These are phyloP conservation scores for Muricea muricata DNA, from an alignment of 92 coral and sea anemone species.

Conservation along the genomic window DNA sequence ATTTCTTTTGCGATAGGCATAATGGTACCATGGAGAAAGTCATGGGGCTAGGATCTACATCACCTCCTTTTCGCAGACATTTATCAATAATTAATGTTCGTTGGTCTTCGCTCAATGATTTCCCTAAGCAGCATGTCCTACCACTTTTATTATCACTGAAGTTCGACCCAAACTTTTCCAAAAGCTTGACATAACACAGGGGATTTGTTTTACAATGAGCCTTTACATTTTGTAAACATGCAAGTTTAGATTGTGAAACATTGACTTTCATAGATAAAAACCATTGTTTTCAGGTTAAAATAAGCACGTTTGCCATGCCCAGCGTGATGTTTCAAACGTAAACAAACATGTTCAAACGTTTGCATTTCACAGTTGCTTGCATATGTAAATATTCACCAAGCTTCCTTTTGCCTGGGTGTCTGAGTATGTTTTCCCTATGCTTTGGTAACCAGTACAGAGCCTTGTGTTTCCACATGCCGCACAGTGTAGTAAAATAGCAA, in stretches of 20 bases:
- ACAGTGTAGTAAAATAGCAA: no score
- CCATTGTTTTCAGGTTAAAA: neutral
- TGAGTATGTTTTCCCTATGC: no score
- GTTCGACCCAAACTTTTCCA: neutral
- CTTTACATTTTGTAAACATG: no score
- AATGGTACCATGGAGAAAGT: neutral
- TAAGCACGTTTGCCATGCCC: neutral
- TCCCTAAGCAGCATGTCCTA: neutral
- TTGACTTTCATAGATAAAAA: no score
- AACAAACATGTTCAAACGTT: neutral
- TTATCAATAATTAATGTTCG: neutral
- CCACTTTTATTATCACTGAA: neutral
- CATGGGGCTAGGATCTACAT: neutral
- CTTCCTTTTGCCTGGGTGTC: no score
- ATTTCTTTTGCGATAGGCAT: neutral
- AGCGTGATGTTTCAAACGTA: neutral
- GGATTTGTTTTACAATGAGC: no score
- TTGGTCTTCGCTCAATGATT: neutral
- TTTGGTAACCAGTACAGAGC: no score
- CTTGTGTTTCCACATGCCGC: no score
- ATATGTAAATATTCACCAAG: neutral
- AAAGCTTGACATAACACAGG: no score
- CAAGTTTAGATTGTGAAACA: no score
- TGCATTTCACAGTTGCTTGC: neutral
- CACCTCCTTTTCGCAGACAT: neutral